Conservation (phyloP, 2,797 vertebrate genomes). For the Calcarius lapponicus region DNA sequence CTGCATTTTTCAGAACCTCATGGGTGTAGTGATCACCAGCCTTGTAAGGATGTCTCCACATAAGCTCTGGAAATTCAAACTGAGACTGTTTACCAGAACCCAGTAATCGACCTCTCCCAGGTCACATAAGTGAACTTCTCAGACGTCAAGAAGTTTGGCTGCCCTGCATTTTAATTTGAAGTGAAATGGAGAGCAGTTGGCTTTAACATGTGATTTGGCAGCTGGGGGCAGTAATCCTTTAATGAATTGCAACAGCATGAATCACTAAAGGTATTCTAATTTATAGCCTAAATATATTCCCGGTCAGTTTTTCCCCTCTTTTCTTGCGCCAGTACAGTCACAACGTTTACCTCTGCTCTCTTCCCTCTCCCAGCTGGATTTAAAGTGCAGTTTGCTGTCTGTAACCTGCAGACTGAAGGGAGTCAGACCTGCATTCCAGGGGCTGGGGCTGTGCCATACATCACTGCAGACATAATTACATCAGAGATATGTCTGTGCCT, state of each 20-base stretch:
- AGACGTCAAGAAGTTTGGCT: neutral
- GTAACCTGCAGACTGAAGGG: neutral
- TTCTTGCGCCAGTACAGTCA: neutral
- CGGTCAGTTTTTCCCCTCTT: neutral
- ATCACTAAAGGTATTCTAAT: neutral
- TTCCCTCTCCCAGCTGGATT: neutral
- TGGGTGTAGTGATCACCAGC: neutral
- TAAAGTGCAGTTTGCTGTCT: neutral
- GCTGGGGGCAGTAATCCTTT: constrained; percentile 23
- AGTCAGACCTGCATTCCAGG: neutral
- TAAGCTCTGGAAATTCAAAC: constrained; percentile 22
- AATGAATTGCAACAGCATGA: constrained; percentile 20
- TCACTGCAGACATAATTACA: neutral
- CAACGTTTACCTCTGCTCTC: neutral
- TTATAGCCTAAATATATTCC: neutral
- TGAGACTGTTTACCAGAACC: neutral
- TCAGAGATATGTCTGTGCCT: neutral
- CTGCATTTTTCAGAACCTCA: neutral
- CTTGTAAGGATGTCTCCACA: neutral
- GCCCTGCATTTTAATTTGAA: neutral
- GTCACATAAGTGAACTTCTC: constrained; percentile 12
- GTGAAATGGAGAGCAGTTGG: constrained; percentile 15
- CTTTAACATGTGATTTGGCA: constrained; percentile 47
- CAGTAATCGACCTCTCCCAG: neutral
- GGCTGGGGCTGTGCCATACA: neutral